These are phyloP conservation scores for Ctenopoma kingsleyae DNA, from an alignment of 2,797 vertebrate genomes.

Conservation along the genomic window DNA sequence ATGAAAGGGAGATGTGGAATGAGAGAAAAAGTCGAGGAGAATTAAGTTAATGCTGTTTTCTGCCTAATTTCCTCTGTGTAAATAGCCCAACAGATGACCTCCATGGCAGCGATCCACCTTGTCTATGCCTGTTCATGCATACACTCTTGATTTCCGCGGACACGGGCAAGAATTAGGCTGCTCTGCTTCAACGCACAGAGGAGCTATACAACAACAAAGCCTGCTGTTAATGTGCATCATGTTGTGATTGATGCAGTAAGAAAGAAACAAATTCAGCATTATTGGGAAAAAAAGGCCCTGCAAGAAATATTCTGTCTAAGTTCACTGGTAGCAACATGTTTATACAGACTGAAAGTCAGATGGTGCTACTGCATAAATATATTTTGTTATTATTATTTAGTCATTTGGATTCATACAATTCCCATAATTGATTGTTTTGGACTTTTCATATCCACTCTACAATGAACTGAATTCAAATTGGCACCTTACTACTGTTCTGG, in stretches of 20 bases:
- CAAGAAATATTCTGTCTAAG: not conserved
- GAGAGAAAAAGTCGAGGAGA: slow-evolving; percentile 48
- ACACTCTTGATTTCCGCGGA: slow-evolving; percentile 47
- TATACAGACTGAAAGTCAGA: not conserved
- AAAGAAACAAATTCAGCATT: slow-evolving; percentile 5
- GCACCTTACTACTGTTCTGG: not conserved
- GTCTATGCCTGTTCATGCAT: slow-evolving; percentile 60
- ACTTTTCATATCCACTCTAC: not conserved
- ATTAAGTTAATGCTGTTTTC: slow-evolving; percentile 63
- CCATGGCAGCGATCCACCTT: slow-evolving; percentile 51
- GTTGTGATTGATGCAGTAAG: slow-evolving; percentile 4
- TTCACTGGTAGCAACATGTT: not conserved
- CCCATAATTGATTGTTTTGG: not conserved
- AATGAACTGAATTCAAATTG: not conserved
- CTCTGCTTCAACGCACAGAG: slow-evolving; percentile 36
- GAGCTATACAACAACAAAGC: slow-evolving; percentile 16
- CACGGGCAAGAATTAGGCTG: slow-evolving; percentile 40
- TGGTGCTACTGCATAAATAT: not conserved
- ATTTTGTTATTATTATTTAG: not conserved
- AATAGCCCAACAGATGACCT: slow-evolving; percentile 69
- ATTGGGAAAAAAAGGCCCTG: not conserved
- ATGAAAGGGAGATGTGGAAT: slow-evolving; percentile 29
- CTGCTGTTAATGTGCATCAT: slow-evolving; percentile 21
- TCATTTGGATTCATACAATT: not conserved
- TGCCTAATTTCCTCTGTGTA: slow-evolving; percentile 76